A percentile compares a stretch with the other conserved stretches of the same genome.
Conservation (phyloP, 2,113 vertebrate species). For the Bubo blakistoni region DNA sequence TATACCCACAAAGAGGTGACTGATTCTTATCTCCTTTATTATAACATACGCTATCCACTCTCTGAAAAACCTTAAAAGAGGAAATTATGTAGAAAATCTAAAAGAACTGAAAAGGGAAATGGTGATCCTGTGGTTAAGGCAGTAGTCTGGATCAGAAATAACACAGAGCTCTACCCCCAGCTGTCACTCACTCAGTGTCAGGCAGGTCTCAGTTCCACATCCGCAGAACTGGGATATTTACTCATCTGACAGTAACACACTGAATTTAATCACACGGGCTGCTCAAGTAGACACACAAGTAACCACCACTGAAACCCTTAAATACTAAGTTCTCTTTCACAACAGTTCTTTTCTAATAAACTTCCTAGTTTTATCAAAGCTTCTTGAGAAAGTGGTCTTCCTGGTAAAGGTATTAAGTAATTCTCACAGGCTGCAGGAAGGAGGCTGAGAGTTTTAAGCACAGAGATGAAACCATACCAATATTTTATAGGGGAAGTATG, state of each 20-base stretch:
- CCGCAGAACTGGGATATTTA: background rate
- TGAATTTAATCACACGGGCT: background rate
- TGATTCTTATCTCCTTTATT: background rate
- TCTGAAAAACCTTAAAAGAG: background rate
- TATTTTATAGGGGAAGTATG: background rate
- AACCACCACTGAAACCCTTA: background rate
- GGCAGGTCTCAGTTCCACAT: background rate
- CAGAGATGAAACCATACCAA: background rate
- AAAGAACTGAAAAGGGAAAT: background rate
- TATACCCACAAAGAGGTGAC: background rate
- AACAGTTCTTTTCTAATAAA: background rate
- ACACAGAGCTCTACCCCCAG: background rate
- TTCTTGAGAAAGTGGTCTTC: background rate
- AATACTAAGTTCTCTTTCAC: background rate
- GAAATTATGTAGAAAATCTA: background rate
- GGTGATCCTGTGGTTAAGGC: background rate
- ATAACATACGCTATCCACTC: rapidly evolving
- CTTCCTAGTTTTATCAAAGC: background rate
- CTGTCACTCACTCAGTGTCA: background rate
- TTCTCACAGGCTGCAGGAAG: background rate
- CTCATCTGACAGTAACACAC: background rate
- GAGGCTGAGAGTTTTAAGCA: background rate
- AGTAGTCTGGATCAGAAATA: background rate
- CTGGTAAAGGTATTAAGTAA: background rate
- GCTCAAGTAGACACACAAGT: background rate